Percentiles rank a stretch among this genome's conserved stretches.
These are phyloP conservation scores for Eurytoma adleriae DNA, from an alignment of 2,888 invertebrate genomes.

Conservation along the genomic window DNA sequence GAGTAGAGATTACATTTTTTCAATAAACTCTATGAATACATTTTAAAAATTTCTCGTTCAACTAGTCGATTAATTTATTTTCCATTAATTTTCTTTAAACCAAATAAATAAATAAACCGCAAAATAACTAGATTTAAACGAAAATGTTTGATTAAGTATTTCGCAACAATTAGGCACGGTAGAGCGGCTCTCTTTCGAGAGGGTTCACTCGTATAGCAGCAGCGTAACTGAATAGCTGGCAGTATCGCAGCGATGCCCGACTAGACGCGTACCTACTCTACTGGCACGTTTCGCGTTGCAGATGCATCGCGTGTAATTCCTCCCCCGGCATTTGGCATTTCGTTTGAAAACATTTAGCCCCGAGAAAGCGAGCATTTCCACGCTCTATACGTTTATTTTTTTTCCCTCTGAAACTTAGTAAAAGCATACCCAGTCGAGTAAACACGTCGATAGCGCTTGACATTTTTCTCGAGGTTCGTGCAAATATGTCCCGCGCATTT, in stretches of 20 bases:
- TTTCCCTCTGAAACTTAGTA: neutral
- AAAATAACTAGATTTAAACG: no score
- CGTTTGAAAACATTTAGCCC: constrained; percentile 13
- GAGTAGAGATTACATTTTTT: no score
- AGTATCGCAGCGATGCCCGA: constrained; percentile 19
- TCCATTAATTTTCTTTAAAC: no score
- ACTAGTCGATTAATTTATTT: no score
- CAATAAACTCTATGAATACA: no score
- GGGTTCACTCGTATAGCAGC: no score
- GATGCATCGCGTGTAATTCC: constrained; percentile 17
- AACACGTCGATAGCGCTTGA: neutral
- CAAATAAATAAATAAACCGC: no score
- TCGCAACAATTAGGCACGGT: neutral
- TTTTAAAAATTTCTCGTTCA: no score
- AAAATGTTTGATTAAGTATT: neutral
- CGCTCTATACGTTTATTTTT: neutral
- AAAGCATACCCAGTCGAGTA: neutral
- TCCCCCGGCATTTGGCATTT: constrained; percentile 13
- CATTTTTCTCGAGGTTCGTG: neutral
- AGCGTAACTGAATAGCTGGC: constrained; percentile 18
- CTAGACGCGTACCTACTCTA: constrained; percentile 6
- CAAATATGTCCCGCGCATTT: no score
- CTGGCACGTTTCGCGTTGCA: neutral
- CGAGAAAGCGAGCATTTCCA: neutral
- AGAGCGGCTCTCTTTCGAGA: no score